phyloP scores from a whole-genome alignment of 2,797 vertebrate genomes.

The Urophycis tenuis region DNA sequence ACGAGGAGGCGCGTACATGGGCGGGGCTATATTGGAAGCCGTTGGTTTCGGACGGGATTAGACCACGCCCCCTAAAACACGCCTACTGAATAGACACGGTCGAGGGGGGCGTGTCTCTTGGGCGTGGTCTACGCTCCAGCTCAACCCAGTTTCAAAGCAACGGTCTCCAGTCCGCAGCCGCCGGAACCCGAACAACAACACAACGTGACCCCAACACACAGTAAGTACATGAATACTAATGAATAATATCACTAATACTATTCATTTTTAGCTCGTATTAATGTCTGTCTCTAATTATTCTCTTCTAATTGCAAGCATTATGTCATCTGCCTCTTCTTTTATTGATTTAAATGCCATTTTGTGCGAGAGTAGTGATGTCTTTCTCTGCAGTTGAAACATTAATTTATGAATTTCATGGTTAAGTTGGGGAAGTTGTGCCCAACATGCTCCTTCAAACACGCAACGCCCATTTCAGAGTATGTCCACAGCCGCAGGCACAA shows the following conservation, averaged over 20 bases:
- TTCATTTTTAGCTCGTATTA: not conserved
- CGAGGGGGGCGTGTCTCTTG: conserved; percentile 46
- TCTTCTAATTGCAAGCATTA: not conserved
- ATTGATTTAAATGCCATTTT: too few relatives aligned
- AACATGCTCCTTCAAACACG: not conserved
- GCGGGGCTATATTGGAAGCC: not conserved
- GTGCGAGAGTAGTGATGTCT: not conserved
- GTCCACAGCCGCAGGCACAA: too few relatives aligned
- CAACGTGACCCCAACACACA: conserved; percentile 21
- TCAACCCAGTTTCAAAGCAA: conserved; percentile 63
- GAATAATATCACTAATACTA: not conserved
- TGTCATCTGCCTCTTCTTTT: too few relatives aligned
- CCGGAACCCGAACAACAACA: conserved; percentile 25
- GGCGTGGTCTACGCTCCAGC: conserved; percentile 36
- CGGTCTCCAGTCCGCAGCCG: conserved; percentile 41
- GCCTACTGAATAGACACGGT: conserved; percentile 13
- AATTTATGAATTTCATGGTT: not conserved
- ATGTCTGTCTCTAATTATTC: not conserved
- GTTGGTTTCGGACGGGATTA: not conserved
- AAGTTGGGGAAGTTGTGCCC: too few relatives aligned
- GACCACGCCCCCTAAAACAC: not conserved
- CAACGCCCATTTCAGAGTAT: conserved; percentile 16
- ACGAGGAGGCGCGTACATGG: too few relatives aligned
- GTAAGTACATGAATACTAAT: conserved; percentile 49
- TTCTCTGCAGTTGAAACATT: not conserved